A percentile compares a stretch with the other conserved stretches of the same genome.
Evolutionary conservation across 2,113 vertebrate species (phyloP).

Genomic region (Eretmochelys imbricata): DNA sequence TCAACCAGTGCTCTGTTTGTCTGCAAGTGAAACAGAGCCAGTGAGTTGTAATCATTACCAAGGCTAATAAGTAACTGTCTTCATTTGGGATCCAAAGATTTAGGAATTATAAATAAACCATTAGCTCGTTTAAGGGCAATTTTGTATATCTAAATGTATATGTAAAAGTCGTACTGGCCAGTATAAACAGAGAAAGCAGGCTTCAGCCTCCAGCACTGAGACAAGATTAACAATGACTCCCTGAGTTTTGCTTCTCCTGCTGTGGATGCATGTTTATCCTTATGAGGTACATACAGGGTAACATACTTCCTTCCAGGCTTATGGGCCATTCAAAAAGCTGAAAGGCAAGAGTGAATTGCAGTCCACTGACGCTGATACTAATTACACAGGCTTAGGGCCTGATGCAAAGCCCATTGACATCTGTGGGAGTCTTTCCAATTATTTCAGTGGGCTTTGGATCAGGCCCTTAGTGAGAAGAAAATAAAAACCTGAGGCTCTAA

Average conservation of each 20-base stretch:
- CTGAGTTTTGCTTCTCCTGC: not conserved
- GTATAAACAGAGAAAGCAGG: not conserved
- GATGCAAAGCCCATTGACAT: not conserved
- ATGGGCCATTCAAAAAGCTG: not conserved
- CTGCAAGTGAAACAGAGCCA: not conserved
- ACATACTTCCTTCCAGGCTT: slow-evolving; percentile 42
- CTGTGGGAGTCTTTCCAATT: not conserved
- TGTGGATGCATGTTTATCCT: not conserved
- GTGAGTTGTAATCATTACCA: not conserved
- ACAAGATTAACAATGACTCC: not conserved
- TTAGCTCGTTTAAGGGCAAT: not conserved
- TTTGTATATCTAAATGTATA: accelerated
- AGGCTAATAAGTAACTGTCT: not conserved
- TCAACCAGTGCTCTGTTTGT: not conserved
- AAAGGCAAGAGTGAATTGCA: not conserved
- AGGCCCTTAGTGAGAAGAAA: not conserved
- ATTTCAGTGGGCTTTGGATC: not conserved
- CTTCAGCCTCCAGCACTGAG: not conserved
- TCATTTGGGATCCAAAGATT: not conserved
- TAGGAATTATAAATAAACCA: not conserved
- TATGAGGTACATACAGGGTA: slow-evolving; percentile 20
- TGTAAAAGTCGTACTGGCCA: accelerated
- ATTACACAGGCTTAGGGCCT: not conserved
- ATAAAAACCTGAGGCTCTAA: not conserved
- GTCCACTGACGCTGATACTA: not conserved